Evolutionary conservation across 2,888 invertebrate genomes (phyloP), one percentile per base, ranked within the genome.

Genomic region (Nudaria mundana): DNA sequence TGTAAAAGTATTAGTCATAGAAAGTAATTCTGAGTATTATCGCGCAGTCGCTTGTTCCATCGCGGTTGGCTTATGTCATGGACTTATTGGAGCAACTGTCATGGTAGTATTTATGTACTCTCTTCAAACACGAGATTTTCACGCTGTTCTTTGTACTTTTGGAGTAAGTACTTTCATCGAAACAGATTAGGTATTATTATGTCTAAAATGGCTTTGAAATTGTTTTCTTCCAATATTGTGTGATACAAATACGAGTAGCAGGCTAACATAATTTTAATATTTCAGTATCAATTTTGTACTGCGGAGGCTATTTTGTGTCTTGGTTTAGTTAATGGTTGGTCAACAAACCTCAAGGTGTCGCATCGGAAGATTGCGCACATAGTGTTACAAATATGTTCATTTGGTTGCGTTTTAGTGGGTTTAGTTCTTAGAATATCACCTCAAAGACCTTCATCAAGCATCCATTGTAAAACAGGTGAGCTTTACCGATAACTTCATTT

Each of bases 301-400:
- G 72, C 62, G 2, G 66, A 80, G 62, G 80, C 69, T 8, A 74
- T 80, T 55, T 40, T 80, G 22, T 53, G 69, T 24, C 31, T 80
- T 3, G 71, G 71, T 45, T 69, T 62, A 13, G 63, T 67, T 3
- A 80, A 74, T 44, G 76, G 77, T 8, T 81, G 80, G 80, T 73
- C 81, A 1, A 52, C 65, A 2, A 66, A 73, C 1, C 52, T 80
- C 58, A 56, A 65, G 3, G 15, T 51, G 12, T 48, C 46, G 0
- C 78, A 81, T 40, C 56, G 69, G 12, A 55, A 43, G 39, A 41
- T 51, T 8, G 51, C 57, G 0, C 81, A 81, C 37, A 40, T 67
- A 5, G 29, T 67, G 7, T 46, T 81, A 22, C 71, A 77, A 42
- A n/a, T 70, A 7, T 71, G 66, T 43, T 66, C 60, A 8, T 11